phyloP scores from a whole-genome alignment of 2,888 invertebrate species.

The Cybosia mesomella region DNA sequence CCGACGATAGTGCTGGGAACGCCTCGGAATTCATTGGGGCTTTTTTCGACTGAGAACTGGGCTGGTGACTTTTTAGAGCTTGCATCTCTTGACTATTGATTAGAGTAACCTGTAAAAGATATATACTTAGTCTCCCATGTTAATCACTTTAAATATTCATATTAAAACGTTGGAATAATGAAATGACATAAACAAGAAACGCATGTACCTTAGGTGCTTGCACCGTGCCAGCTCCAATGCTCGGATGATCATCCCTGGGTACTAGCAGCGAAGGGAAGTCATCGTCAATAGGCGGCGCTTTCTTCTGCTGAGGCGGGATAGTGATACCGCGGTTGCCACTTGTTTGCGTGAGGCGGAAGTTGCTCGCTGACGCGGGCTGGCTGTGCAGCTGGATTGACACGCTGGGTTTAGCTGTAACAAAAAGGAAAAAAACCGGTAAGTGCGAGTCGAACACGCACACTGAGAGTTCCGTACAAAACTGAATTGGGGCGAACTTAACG shows the following conservation, averaged over 20 bases:
- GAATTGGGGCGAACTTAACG: too few relatives aligned
- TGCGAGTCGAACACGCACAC: too few relatives aligned
- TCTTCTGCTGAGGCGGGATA: conserved; percentile 55
- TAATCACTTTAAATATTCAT: neutral
- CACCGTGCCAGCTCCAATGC: conserved; percentile 69
- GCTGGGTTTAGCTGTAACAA: conserved; percentile 75
- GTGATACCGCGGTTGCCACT: conserved; percentile 70
- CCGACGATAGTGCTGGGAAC: conserved; percentile 76
- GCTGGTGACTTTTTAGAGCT: conserved; percentile 66
- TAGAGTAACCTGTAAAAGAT: conserved; percentile 67
- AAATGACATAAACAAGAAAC: too few relatives aligned
- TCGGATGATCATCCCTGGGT: conserved; percentile 77
- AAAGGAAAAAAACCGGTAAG: neutral
- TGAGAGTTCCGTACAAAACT: too few relatives aligned
- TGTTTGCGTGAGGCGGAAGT: conserved; percentile 79
- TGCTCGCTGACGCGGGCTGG: conserved; percentile 80
- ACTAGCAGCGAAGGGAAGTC: conserved; percentile 66
- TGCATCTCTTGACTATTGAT: conserved; percentile 82
- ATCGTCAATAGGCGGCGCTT: conserved; percentile 50
- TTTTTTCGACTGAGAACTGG: conserved; percentile 65
- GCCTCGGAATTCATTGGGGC: conserved; percentile 68
- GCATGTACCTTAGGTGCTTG: conserved; percentile 78
- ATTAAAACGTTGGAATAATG: neutral
- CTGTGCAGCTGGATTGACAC: conserved; percentile 84
- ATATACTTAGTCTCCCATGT: neutral